phyloP scores from a whole-genome alignment of 2,888 invertebrate species.

The Stenurella melanura region DNA sequence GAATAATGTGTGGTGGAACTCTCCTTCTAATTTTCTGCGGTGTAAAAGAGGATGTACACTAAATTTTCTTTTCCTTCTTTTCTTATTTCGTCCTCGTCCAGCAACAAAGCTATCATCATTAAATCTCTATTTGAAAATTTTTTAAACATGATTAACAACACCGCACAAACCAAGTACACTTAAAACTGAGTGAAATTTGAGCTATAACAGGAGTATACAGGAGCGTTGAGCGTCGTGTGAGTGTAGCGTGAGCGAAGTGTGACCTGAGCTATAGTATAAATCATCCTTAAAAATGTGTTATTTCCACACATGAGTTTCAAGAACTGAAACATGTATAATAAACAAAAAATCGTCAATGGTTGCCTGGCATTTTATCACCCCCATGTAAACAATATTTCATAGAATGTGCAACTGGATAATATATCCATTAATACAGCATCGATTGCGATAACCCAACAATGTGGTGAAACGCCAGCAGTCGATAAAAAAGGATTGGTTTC shows the following conservation, averaged over 20 bases:
- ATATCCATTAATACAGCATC: neutral
- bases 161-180: neutral
- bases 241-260: slow-evolving; percentile 22
- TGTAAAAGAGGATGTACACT: neutral
- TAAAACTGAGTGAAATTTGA: neutral
- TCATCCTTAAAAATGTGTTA: too few species aligned
- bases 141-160: neutral
- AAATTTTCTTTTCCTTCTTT: too few species aligned
- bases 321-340: too few species aligned
- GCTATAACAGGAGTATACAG: neutral
- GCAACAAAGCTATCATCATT: neutral
- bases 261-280: slow-evolving; percentile 15
- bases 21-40: neutral
- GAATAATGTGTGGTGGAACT: too few species aligned
- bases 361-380: neutral
- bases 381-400: neutral
- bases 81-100: too few species aligned
- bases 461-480: neutral
- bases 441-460: slow-evolving; percentile 7
- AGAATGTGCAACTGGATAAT: neutral
- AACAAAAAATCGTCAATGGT: neutral
- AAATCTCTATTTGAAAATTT: neutral
- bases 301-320: too few species aligned
- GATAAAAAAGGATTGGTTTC: slow-evolving; percentile 7
- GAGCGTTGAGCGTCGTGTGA: neutral